Conservation (phyloP, 2,888 invertebrate genomes). For the Acrobasis repandana region DNA sequence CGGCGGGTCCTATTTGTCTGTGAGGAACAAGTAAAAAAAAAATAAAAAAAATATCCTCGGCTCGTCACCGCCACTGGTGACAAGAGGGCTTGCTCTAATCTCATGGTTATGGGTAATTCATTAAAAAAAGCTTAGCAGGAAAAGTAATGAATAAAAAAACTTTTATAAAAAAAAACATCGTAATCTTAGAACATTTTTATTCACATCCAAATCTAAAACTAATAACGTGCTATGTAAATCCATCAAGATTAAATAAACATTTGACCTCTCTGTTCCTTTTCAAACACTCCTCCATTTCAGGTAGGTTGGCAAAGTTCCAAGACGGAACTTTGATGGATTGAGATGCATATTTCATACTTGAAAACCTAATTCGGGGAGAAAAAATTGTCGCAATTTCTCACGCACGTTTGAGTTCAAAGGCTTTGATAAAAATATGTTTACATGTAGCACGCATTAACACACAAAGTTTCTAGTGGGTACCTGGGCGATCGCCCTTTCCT, state of each 20-base stretch:
- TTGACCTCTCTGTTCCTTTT: conserved; percentile 16
- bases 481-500: too few species aligned
- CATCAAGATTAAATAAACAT: conserved; percentile 16
- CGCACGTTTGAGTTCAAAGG: neutral
- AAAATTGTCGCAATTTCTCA: conserved; percentile 19
- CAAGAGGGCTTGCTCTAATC: too few species aligned
- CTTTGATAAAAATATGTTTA: neutral
- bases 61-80: too few species aligned
- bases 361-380: conserved; percentile 16
- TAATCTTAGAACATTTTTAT: neutral
- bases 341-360: conserved; percentile 23
- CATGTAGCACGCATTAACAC: too few species aligned
- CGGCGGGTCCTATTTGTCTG: too few species aligned
- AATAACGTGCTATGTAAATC: conserved; percentile 1
- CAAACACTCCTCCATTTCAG: conserved; percentile 15
- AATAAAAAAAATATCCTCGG: too few species aligned
- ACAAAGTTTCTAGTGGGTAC: too few species aligned
- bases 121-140: too few species aligned
- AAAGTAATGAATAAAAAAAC: too few species aligned
- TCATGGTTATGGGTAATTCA: too few species aligned
- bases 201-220: neutral
- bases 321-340: conserved; percentile 21
- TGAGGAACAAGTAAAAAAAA: too few species aligned
- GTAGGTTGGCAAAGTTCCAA: conserved; percentile 11
- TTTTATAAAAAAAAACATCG: too few species aligned